A percentile compares a stretch with the other conserved stretches of the same genome.
phyloP scores from a whole-genome alignment of 64 coral and sea anemone species.

The Anthopleura sola region DNA sequence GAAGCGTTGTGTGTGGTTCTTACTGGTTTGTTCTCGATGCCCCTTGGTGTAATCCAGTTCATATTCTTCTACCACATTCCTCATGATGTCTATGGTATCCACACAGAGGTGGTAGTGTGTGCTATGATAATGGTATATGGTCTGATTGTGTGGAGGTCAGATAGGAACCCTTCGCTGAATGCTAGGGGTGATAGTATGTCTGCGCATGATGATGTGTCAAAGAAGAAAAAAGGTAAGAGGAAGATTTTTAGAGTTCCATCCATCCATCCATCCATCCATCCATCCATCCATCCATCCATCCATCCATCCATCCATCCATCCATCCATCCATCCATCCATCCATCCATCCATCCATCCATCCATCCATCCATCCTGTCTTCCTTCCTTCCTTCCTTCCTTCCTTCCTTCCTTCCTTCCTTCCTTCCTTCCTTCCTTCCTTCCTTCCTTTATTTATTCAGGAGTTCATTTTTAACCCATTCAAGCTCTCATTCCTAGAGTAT shows the following conservation, averaged over 20 bases:
- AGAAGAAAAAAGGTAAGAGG: neutral
- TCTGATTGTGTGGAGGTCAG: constrained; percentile 11
- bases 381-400: neutral
- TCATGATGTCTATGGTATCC: constrained; percentile 24
- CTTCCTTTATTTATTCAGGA: neutral
- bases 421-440: neutral
- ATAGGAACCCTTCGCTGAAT: constrained; percentile 11
- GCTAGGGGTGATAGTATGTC: neutral
- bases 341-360: too few relatives aligned
- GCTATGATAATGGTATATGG: constrained; percentile 8
- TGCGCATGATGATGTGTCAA: neutral
- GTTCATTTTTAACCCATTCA: too few relatives aligned
- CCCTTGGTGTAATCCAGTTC: constrained; percentile 19
- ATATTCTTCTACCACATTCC: constrained; percentile 21
- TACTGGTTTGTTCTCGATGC: constrained; percentile 22
- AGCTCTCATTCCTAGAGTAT: too few relatives aligned
- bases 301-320: too few relatives aligned
- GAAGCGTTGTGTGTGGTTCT: neutral
- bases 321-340: too few relatives aligned
- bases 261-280: too few relatives aligned
- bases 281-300: too few relatives aligned
- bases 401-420: neutral
- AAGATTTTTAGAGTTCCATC: too few relatives aligned
- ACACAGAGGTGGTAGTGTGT: constrained; percentile 17
- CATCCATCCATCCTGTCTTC: neutral